A percentile compares a stretch with the other conserved stretches of the same genome.
Evolutionary conservation across 2,888 invertebrate species (phyloP).

Genomic region (Leptothorax acervorum): DNA sequence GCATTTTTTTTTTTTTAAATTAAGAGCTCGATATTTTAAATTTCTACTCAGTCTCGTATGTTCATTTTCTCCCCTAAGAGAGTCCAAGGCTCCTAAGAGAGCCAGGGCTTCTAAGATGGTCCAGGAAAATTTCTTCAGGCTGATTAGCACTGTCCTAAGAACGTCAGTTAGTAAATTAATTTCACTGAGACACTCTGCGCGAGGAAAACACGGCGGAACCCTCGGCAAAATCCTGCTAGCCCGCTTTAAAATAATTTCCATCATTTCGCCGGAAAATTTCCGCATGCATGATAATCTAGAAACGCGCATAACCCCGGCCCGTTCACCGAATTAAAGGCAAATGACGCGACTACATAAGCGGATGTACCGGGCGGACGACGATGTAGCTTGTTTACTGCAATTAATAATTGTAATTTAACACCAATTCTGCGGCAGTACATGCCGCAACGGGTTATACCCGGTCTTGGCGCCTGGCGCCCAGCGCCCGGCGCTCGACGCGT

Average conservation of each 20-base stretch:
- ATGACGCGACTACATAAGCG: conserved; percentile 47
- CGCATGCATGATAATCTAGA: conserved; percentile 1
- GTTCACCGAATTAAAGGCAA: conserved; percentile 42
- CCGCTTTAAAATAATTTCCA: conserved; percentile 40
- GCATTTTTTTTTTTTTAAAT: background rate
- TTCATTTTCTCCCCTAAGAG: background rate
- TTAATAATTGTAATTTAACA: conserved; percentile 75
- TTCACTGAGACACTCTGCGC: background rate
- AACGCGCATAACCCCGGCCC: background rate
- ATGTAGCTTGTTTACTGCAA: conserved; percentile 67
- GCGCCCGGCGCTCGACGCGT: background rate
- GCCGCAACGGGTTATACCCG: conserved; percentile 58
- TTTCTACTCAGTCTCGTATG: background rate
- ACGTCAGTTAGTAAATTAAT: conserved; percentile 26
- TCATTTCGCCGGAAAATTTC: conserved; percentile 38
- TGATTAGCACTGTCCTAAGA: background rate
- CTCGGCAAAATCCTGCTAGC: conserved; percentile 11
- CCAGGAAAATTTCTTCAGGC: background rate
- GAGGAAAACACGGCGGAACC: background rate
- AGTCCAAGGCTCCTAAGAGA: background rate
- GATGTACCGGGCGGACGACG: conserved; percentile 49
- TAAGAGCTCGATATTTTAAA: background rate
- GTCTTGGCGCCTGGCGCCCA: conserved; percentile 42
- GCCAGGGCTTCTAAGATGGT: too few species aligned
- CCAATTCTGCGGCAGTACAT: conserved; percentile 66